These are phyloP conservation scores for Drosophila subpulchrella DNA, from an alignment of 1,140 invertebrate species.

Conservation along the genomic window DNA sequence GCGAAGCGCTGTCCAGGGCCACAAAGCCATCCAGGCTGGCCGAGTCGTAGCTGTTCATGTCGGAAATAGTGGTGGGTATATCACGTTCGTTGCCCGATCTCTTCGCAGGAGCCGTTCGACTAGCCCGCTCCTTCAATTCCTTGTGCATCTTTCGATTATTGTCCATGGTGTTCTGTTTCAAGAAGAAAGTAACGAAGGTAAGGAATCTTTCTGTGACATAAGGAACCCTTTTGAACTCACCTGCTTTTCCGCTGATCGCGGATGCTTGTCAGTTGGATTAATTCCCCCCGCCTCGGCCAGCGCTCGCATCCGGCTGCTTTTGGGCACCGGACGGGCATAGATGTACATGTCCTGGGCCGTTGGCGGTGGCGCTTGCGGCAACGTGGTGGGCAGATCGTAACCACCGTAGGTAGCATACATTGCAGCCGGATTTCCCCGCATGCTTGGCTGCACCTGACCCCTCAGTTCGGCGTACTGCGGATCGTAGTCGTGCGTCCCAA, in stretches of 20 bases:
- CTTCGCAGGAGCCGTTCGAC: constrained; percentile 47
- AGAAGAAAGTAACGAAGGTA: background rate
- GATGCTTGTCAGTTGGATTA: constrained; percentile 54
- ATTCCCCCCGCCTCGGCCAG: constrained; percentile 44
- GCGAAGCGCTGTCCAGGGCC: constrained; percentile 53
- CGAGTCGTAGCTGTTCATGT: constrained; percentile 82
- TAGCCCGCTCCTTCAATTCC: constrained; percentile 74
- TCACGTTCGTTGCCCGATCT: constrained; percentile 48
- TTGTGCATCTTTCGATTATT: constrained; percentile 76
- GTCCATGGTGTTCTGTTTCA: constrained; percentile 56
- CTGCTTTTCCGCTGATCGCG: constrained; percentile 44
- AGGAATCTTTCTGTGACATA: background rate
- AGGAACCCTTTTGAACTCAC: constrained; percentile 23
- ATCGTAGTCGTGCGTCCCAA: constrained; percentile 58
- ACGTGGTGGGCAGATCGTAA: constrained; percentile 53
- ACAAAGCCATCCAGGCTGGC: constrained; percentile 73
- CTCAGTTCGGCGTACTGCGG: constrained; percentile 50
- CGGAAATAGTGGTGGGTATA: constrained; percentile 58
- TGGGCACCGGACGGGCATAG: constrained; percentile 72
- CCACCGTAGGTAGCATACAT: constrained; percentile 31
- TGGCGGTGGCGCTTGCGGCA: constrained; percentile 38
- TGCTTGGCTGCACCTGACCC: constrained; percentile 16
- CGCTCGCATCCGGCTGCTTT: constrained; percentile 55
- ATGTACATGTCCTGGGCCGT: constrained; percentile 66
- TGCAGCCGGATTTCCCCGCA: constrained; percentile 13